Evolutionary conservation across 1,140 invertebrate genomes (phyloP), one percentile per base, ranked within the genome.

Genomic region (Drosophila repletoides): DNA sequence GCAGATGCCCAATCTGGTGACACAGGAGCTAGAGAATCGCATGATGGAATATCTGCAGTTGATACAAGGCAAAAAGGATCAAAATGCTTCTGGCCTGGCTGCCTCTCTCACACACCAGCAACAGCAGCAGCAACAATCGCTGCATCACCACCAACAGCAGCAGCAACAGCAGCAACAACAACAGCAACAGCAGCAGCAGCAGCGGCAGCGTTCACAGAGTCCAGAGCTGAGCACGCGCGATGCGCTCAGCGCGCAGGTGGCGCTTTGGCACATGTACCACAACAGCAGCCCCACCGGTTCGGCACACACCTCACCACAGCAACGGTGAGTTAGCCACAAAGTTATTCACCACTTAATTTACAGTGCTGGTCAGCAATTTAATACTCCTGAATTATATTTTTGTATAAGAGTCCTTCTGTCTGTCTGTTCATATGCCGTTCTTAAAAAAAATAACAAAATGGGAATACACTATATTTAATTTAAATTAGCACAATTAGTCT

Each of bases 181-280:
- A 22, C 72, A 89, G 15, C 88, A 90, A 0, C 92, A 91, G 63
- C 91, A 91, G 41, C 91, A 92, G 56, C 91, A 92, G 45, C 83
- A 81, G 21, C 83, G 76, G 1, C 88, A 87, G 46, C 72, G 91
- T 4, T 93, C 93, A 6, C 93, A 93, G 21, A 93, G 93, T 5
- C 89, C 92, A 1, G 91, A 91, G 4, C 88, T 91, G 17, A 91
- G 91, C 6, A 92, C 92, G 3, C 91, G 91, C 9, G 92, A 93
- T 14, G 92, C 93, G 0, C 89, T 96, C 22, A 94, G 92, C 52
- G 94, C 93, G 2, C 92, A 95, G 26, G 92, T 96, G 46, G 95
- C 95, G 0, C 91, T 97, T 0, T 97, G 95, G 95, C 96, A 95
- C 75, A 92, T 96, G 76, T 96, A 96, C 90, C 95, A 94, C 89